Evolutionary conservation across 2,888 invertebrate genomes (phyloP), one percentile per base, ranked within the genome.

Genomic region (Eristalinus aeneus): DNA sequence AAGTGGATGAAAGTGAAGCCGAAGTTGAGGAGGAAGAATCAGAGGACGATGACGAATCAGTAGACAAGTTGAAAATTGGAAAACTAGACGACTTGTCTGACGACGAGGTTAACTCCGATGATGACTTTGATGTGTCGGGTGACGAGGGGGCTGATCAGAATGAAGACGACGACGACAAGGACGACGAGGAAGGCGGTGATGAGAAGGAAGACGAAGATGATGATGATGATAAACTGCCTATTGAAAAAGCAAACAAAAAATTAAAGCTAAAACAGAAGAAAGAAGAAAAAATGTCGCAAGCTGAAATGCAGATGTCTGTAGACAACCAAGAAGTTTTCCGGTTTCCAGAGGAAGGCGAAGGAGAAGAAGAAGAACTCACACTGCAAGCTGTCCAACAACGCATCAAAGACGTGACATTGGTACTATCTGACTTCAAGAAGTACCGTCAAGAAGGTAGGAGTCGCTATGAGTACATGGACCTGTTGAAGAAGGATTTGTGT

Each of bases 351-450:
- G 94, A 95, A 71, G 94, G 95, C 73, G 96, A 96, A 88, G 96
- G n/a, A n/a, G n/a, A 96, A 34, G 94, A 95, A 67, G 95, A 96
- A 90, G 94, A 95, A 20, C 93, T 95, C 1, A 96, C 95, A 88
- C 93, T 98, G 22, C 96, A 97, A 91, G 96, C 97, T 88, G 94
- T 98, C 0, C 96, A 97, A 91, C 97, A 97, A 91, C 94, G 98
- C 89, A 98, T 99, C 78, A 96, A 97, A 89, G 98, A 99, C 92
- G 94, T 96, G 58, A 93, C 96, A 9, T 93, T 95, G 88, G 97
- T 98, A 2, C 93, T 98, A 53, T 94, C 95, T 9, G 97, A 98
- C 92, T 98, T 98, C 89, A 95, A 93, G 88, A 95, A 93, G 80
- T 92, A 95, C 54, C 94, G 96, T 68, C 95, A 96, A 89, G 93